Percentiles rank a stretch among this genome's conserved stretches.
Conservation (phyloP, 1,140 invertebrate species). For the Heliconius hermathena region DNA sequence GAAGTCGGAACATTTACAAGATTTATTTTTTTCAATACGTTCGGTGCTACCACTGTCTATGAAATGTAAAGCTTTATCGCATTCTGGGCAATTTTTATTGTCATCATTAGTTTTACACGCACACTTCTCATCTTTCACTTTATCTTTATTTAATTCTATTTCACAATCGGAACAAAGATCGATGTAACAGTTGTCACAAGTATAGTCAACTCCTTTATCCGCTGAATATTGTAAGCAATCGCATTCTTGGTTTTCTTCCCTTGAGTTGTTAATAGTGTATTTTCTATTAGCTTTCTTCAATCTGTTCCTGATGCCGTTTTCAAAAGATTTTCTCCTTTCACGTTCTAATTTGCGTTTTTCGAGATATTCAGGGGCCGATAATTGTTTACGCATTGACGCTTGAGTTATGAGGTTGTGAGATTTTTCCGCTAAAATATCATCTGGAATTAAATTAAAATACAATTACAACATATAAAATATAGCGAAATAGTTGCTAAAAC, state of each 20-base stretch:
- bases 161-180: constrained; percentile 75
- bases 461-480: too few species aligned
- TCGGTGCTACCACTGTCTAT: constrained; percentile 70
- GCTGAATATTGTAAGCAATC: constrained; percentile 67
- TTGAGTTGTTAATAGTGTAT: constrained; percentile 56
- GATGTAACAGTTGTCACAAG: constrained; percentile 74
- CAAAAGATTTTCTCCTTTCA: constrained; percentile 86
- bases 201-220: constrained; percentile 74
- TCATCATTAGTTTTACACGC: constrained; percentile 53
- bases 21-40: constrained; percentile 63
- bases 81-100: constrained; percentile 64
- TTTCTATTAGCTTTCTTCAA: constrained; percentile 78
- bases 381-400: constrained; percentile 86
- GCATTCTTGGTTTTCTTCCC: constrained; percentile 63
- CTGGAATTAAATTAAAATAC: constrained; percentile 51
- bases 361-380: constrained; percentile 94
- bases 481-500: too few species aligned
- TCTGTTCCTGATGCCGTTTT: constrained; percentile 83
- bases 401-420: constrained; percentile 79
- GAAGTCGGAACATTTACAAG: constrained; percentile 72
- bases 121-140: constrained; percentile 59
- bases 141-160: constrained; percentile 58
- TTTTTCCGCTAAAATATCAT: constrained; percentile 79
- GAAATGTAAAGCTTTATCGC: constrained; percentile 67
- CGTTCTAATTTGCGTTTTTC: constrained; percentile 89